Evolutionary conservation across 1,140 invertebrate genomes (phyloP).

Genomic region (Conus ventricosus): DNA sequence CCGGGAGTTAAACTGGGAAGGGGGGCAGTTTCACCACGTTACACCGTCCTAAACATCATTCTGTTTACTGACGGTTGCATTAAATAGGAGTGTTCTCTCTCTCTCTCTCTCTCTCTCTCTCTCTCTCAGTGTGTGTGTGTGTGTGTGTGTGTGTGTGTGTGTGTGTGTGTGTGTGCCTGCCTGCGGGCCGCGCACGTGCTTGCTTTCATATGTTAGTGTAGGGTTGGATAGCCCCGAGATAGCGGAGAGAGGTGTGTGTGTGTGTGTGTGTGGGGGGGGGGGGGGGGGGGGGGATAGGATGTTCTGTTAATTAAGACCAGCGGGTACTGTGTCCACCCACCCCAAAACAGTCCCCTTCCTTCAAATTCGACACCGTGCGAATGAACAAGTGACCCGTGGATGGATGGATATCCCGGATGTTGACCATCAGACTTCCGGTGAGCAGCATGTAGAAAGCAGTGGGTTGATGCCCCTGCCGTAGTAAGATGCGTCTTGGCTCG

Average conservation of each 20-base stretch:
- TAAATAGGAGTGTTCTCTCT: background rate
- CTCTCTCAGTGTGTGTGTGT: background rate
- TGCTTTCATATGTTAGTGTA: too few species aligned
- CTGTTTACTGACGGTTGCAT: too few species aligned
- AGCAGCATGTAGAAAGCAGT: constrained; percentile 64
- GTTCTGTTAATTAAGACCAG: too few species aligned
- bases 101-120: constrained; percentile 25
- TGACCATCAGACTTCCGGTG: constrained; percentile 62
- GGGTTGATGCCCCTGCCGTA: constrained; percentile 63
- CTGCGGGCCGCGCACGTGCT: too few species aligned
- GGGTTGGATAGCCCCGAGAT: too few species aligned
- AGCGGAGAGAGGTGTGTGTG: too few species aligned
- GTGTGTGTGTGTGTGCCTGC: too few species aligned
- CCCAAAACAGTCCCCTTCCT: constrained; percentile 64
- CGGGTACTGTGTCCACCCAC: constrained; percentile 39
- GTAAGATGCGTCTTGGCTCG: constrained; percentile 59
- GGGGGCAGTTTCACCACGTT: too few species aligned
- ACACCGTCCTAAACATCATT: too few species aligned
- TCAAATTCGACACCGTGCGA: constrained; percentile 57
- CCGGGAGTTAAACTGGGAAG: too few species aligned
- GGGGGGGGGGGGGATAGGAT: background rate
- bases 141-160: too few species aligned
- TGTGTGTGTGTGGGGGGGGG: background rate
- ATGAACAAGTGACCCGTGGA: constrained; percentile 57
- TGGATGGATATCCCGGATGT: constrained; percentile 54